Evolutionary conservation across 2,113 vertebrate genomes (phyloP).

Genomic region (Caranx melampygus): DNA sequence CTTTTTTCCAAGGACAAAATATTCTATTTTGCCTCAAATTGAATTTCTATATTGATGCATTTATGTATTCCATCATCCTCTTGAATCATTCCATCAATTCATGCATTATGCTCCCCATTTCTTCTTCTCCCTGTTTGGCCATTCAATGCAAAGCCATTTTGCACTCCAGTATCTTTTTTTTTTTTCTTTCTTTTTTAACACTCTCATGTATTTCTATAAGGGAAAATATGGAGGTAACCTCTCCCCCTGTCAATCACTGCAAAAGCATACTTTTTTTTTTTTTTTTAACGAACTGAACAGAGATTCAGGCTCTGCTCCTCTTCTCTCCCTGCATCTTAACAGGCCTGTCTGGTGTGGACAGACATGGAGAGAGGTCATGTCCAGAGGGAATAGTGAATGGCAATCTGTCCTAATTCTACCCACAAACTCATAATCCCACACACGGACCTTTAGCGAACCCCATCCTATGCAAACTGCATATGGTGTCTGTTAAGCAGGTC

Average conservation of each 20-base stretch:
- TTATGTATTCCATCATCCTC: slow-evolving; percentile 77
- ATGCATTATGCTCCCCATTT: slow-evolving; percentile 65
- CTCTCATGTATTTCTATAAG: slow-evolving; percentile 74
- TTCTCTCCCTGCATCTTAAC: slow-evolving; percentile 61
- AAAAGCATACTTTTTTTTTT: slow-evolving; percentile 6
- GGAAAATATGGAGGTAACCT: slow-evolving; percentile 62
- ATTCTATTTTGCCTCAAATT: slow-evolving; percentile 63
- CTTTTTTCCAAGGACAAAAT: slow-evolving; percentile 37
- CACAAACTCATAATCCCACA: slow-evolving; percentile 52
- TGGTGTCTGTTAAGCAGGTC: slow-evolving; percentile 17
- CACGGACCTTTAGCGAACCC: slow-evolving; percentile 35
- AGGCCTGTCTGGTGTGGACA: slow-evolving; percentile 57
- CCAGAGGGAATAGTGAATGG: slow-evolving; percentile 58
- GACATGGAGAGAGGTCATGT: slow-evolving; percentile 60
- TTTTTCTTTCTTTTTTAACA: slow-evolving; percentile 24
- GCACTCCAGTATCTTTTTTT: slow-evolving; percentile 39
- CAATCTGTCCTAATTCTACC: slow-evolving; percentile 58
- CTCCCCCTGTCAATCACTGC: slow-evolving; percentile 65
- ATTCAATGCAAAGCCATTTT: slow-evolving; percentile 62
- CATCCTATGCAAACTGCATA: slow-evolving; percentile 24
- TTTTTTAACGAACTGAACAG: slow-evolving; percentile 51
- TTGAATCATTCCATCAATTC: slow-evolving; percentile 68
- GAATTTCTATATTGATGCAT: slow-evolving; percentile 73
- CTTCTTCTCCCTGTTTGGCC: slow-evolving; percentile 45
- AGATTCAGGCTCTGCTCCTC: slow-evolving; percentile 44